Evolutionary conservation across 2,113 vertebrate species (phyloP), one percentile per base, ranked within the genome.

Genomic region (Cavia porcellus): DNA sequence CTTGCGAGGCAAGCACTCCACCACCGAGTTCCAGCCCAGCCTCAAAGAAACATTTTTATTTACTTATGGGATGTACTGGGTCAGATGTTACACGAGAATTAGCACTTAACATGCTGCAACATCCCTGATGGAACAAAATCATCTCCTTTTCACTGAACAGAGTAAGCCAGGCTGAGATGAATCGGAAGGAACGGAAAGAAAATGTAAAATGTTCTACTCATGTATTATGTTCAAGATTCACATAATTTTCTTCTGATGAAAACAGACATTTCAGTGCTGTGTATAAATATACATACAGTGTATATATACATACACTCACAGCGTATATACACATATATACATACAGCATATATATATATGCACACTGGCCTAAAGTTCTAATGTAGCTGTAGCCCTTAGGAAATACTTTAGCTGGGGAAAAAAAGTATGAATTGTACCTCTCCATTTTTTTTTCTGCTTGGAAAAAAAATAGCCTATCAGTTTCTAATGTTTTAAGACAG

Each of bases 311-410:
- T 17, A n/a, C 55, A n/a, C 28, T 42, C 19, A 89, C 25, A 86
- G n/a, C 11, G 30, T 3, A 61, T n/a, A 47, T 50, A 30, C 22
- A 86, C 9, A 28, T 24, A 38, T 32, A 38, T 30, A 61, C 10
- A 77, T 9, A 66, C n/a, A 80, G n/a, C 19, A 83, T 38, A 80
- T 38, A n/a, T 3, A 28, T 17, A 24, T 24, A 66, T 4, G 70
- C 42, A n/a, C 22, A 4, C 1, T 79, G 15, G 89, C 96, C 66
- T 86, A 92, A 90, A 97, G 86, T 97, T 87, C 82, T 96, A 94
- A 72, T 30, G 55, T 85, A 93, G 89, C 88, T 61, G 1, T 98
- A 98, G 98, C 98, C 98, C 98, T 98, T 98, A 14, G 75, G 93
- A 96, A 95, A 88, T 89, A 92, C 47, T 22, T 96, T n/a, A 93